Base-by-base conservation (phyloP, 2,888 invertebrate species). In the Cephus pulcher region DNA sequence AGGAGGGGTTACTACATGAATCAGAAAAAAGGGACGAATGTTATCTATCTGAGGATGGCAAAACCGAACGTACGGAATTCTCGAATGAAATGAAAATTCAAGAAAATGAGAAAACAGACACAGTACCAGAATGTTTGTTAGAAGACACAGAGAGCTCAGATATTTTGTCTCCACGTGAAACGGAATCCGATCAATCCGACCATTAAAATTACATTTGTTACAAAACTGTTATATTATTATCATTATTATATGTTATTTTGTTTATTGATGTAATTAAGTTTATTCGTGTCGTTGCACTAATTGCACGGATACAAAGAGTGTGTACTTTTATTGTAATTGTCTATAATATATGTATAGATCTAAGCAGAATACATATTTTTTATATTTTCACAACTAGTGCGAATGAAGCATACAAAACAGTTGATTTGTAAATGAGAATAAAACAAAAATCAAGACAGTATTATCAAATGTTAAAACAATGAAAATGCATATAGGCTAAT, bases 61-160 rank as follows among this genome's bases (percentile, higher is more conserved):
- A 78, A 71, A 34, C 30, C 73, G 75, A 74, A 73, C 70, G 4
- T 12, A 32, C 32, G 2, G 32, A 71, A 12, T 23, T 56, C 23
- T 23, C 4, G 23, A 56, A 77, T 35, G 73, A 80, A 34, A 40
- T 35, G 12, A 69, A 34, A 74, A 56, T 34, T 6, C 76, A 40
- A n/a, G 74, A 69, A 32, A 34, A 37, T 6, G 75, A 33, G 33
- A 68, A 74, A 12, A 33, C 15, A 11, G n/a, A 69, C 71, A 71
- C 79, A 71, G 69, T 79, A 73, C 80, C 79, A 12, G 73, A 70
- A 71, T 76, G 80, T 75, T 37, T 81, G n/a, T 70, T 79, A n/a
- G 74, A 69, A 75, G 81, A 82, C 69, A 79, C 81, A 23, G 77
- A 79, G 69, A 83, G 77, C 73, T 81, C 80, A 40, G 82, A 82